Evolutionary conservation across 2,113 vertebrate species (phyloP), one percentile per base, ranked within the genome.

Genomic region (Entomyzon cyanotis): DNA sequence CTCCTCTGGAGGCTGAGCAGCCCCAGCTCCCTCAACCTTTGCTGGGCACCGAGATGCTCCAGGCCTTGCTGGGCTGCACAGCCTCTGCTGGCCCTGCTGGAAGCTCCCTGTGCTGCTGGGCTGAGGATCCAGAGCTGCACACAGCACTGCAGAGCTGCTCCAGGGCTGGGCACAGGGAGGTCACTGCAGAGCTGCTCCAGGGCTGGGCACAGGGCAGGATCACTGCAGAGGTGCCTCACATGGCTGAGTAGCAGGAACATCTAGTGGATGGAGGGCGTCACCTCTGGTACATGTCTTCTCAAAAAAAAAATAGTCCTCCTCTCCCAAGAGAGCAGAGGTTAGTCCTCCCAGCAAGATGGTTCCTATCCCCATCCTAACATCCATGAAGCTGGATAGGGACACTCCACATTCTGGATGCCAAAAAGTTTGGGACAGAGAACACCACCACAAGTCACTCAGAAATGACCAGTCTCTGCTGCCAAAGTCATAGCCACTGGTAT

Each of bases 321-420:
- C 10, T 81, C 8, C 56, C 42, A 7, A 1, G 4, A 15, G 30
- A 63, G 50, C 37, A 78, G 24, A 50, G 59, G 5, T 60, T 52
- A 69, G 10, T 18, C 44, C 5, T 83, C n/a, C 13, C 1, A 4
- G 11, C 25, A 28, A 0, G 0, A 7, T 15, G 33, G 18, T 35
- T 74, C 39, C 41, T 41, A 9, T 31, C 16, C 11, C 30, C 12
- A 30, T 25, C 49, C 44, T 46, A 52, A 3, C 28, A 64, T 35
- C 33, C 2, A 3, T 41, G 52, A 18, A 19, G 13, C 12, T 49
- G 12, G 1, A 16, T 1, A 80, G n/a, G 44, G 37, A 14, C 22
- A 21, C 11, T 49, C n/a, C 70, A 33, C 11, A 12, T 46, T 84
- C 52, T 50, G 31, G 9, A 75, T 76, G 30, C 30, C 39, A 41